A percentile compares a stretch with the other conserved stretches of the same genome.
Evolutionary conservation across 2,888 invertebrate species (phyloP).

Genomic region (Cryptus viduatorius): DNA sequence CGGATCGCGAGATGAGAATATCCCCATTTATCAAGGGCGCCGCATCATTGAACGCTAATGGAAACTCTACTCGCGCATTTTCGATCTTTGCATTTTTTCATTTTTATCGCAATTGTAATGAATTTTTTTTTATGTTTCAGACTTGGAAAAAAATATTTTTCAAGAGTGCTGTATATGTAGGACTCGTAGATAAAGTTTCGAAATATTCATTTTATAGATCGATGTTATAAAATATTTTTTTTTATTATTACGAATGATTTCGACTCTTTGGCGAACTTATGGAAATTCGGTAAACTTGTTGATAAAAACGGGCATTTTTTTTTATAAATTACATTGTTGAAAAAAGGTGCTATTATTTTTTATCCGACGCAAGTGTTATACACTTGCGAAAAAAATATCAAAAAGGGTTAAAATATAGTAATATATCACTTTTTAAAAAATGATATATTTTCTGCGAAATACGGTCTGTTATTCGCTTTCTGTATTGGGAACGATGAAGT

Average conservation of each 20-base stretch:
- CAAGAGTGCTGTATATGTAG: not conserved
- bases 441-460: not conserved
- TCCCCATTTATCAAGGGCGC: slow-evolving; percentile 17
- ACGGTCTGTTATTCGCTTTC: not conserved
- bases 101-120: not conserved
- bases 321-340: too few species aligned
- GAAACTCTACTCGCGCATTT: slow-evolving; percentile 2
- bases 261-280: too few species aligned
- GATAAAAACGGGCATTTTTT: too few species aligned
- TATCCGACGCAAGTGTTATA: too few species aligned
- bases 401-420: not conserved
- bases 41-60: not conserved
- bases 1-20: not conserved
- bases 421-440: not conserved
- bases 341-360: too few species aligned
- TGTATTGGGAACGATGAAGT: not conserved
- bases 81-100: not conserved
- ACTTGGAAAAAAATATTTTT: not conserved
- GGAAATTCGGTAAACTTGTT: too few species aligned
- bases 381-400: not conserved
- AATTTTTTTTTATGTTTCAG: not conserved
- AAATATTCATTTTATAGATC: too few species aligned
- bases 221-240: too few species aligned
- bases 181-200: not conserved
- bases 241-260: too few species aligned